A percentile compares a stretch with the other conserved stretches of the same genome.
Conservation (phyloP, 2,888 invertebrate species). For the Ypsolopha sequella region DNA sequence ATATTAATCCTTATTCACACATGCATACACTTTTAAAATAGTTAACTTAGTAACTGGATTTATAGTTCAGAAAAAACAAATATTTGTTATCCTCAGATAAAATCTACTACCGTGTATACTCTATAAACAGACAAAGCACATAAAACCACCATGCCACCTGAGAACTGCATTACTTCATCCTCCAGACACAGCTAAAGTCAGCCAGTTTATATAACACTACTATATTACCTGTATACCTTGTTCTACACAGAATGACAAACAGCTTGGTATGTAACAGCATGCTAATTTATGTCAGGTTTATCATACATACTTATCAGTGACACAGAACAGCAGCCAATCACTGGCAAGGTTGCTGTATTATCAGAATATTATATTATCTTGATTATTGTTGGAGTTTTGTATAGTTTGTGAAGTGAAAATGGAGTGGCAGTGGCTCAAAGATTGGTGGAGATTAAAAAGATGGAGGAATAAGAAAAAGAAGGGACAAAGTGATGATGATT, state of each 20-base stretch:
- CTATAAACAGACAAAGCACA: neutral
- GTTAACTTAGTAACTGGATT: no score
- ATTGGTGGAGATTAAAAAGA: constrained; percentile 84
- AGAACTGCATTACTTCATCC: neutral
- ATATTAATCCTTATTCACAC: no score
- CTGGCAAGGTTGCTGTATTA: constrained; percentile 27
- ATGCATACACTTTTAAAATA: no score
- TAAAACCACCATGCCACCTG: neutral
- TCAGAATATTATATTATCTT: constrained; percentile 6
- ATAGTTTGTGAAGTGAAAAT: constrained; percentile 43
- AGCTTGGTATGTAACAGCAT: constrained; percentile 41
- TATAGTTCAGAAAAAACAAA: no score
- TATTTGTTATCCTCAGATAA: no score
- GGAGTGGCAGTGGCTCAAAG: constrained; percentile 86
- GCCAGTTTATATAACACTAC: constrained; percentile 4
- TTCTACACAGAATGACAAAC: constrained; percentile 45
- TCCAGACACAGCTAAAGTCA: neutral
- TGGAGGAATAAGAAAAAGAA: constrained; percentile 72
- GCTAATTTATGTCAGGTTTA: constrained; percentile 61
- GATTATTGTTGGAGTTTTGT: constrained; percentile 1
- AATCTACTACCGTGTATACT: no score
- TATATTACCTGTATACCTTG: constrained; percentile 10
- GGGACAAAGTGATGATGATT: constrained; percentile 70
- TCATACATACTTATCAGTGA: constrained; percentile 44
- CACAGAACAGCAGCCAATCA: constrained; percentile 40